phyloP scores from a whole-genome alignment of 2,113 vertebrate genomes.

The Eidolon helvum region DNA sequence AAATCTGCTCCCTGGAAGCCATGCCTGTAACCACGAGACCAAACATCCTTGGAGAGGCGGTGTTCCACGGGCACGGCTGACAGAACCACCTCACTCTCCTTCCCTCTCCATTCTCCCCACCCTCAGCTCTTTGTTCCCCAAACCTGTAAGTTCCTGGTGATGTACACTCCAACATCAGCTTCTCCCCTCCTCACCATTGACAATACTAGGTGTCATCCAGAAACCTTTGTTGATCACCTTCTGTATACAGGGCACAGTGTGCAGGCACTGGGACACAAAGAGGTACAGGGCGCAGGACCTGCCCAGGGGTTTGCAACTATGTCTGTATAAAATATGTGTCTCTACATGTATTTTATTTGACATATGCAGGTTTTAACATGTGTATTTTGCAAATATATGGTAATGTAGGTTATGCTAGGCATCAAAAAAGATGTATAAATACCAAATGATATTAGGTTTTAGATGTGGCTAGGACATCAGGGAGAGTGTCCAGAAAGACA shows the following conservation, averaged over 20 bases:
- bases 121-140: background rate
- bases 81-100: background rate
- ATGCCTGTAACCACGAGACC: background rate
- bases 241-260: background rate
- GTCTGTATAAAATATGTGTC: background rate
- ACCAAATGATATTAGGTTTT: background rate
- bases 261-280: background rate
- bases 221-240: background rate
- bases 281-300: background rate
- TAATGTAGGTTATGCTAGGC: background rate
- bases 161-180: no score
- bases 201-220: background rate
- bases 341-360: background rate
- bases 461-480: background rate
- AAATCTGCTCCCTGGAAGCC: background rate
- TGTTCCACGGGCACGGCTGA: background rate
- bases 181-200: fast-evolving
- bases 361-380: background rate
- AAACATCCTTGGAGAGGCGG: background rate
- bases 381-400: background rate
- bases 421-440: background rate
- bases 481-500: background rate
- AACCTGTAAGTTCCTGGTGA: background rate
- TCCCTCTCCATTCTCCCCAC: no score
- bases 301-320: background rate